Conservation (phyloP, 2,797 vertebrate genomes). For the Gymnopithys bicolor region DNA sequence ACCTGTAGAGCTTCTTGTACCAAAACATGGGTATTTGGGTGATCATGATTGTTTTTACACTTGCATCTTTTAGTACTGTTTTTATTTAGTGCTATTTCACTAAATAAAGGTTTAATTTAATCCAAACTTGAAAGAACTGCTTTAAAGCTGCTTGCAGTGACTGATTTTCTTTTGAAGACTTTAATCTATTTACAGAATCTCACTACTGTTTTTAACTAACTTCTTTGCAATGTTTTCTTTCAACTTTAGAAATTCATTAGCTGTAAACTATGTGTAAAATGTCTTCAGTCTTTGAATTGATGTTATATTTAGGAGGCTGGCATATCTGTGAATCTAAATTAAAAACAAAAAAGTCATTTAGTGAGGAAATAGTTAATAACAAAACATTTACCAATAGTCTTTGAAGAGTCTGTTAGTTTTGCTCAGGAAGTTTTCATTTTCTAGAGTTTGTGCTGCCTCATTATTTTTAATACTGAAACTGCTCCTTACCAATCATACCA, state of each 20-base stretch:
- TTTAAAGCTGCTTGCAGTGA: slow-evolving; percentile 12
- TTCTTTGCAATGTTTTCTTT: slow-evolving; percentile 34
- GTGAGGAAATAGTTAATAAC: slow-evolving; percentile 61
- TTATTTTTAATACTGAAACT: slow-evolving; percentile 69
- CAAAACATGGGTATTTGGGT: not conserved
- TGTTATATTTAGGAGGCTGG: slow-evolving; percentile 17
- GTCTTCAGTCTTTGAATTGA: slow-evolving; percentile 13
- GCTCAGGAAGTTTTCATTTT: slow-evolving; percentile 43
- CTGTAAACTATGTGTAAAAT: slow-evolving; percentile 41
- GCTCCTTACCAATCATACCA: not conserved
- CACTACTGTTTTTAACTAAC: slow-evolving; percentile 25
- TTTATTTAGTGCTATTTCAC: not conserved
- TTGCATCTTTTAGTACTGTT: not conserved
- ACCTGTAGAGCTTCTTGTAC: not conserved
- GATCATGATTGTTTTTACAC: not conserved
- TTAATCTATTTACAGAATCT: slow-evolving; percentile 27
- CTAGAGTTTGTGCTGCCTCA: slow-evolving; percentile 62
- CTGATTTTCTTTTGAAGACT: slow-evolving; percentile 39
- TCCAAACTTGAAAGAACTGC: slow-evolving; percentile 17
- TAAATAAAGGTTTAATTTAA: not conserved
- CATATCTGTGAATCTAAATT: slow-evolving; percentile 34
- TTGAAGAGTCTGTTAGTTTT: slow-evolving; percentile 49
- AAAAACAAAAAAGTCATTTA: slow-evolving; percentile 9
- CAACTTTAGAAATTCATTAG: slow-evolving; percentile 24
- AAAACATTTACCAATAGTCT: slow-evolving; percentile 1